Conservation (phyloP, 2,888 invertebrate species). For the Sacculina carcini region DNA sequence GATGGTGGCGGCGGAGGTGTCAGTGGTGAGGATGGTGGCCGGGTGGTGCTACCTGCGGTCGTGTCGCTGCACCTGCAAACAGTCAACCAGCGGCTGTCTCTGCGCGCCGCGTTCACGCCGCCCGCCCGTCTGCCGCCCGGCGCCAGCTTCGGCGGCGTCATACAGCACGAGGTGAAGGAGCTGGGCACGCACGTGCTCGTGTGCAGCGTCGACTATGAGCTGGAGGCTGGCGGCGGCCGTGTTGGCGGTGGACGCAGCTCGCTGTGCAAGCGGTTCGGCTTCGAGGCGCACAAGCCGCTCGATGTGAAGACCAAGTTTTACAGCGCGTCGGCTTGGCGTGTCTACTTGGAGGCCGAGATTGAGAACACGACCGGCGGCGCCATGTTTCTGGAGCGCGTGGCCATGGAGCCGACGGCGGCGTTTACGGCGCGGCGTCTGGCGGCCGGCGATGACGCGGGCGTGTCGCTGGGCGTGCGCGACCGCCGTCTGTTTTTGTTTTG, state of each 20-base stretch:
- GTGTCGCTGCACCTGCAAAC: constrained; percentile 72
- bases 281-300: constrained; percentile 85
- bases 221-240: constrained; percentile 38
- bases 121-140: constrained; percentile 35
- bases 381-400: constrained; percentile 79
- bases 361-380: constrained; percentile 83
- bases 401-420: constrained; percentile 66
- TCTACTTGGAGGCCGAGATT: constrained; percentile 20
- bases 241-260: too few relatives aligned
- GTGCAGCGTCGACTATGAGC: constrained; percentile 78
- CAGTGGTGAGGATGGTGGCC: constrained; percentile 45
- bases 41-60: too few relatives aligned
- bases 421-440: constrained; percentile 44
- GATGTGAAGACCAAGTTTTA: constrained; percentile 98
- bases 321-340: constrained; percentile 36
- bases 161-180: constrained; percentile 98
- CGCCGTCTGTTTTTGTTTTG: constrained; percentile 19
- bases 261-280: constrained; percentile 91
- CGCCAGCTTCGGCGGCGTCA: constrained; percentile 74
- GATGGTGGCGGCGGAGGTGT: constrained; percentile 55
- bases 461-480: not conserved
- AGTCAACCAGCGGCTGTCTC: constrained; percentile 51
- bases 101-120: too few relatives aligned
- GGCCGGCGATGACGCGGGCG: not conserved
- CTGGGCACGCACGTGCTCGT: constrained; percentile 93